Evolutionary conservation across 2,113 vertebrate genomes (phyloP).

Genomic region (Crotalus horridus): DNA sequence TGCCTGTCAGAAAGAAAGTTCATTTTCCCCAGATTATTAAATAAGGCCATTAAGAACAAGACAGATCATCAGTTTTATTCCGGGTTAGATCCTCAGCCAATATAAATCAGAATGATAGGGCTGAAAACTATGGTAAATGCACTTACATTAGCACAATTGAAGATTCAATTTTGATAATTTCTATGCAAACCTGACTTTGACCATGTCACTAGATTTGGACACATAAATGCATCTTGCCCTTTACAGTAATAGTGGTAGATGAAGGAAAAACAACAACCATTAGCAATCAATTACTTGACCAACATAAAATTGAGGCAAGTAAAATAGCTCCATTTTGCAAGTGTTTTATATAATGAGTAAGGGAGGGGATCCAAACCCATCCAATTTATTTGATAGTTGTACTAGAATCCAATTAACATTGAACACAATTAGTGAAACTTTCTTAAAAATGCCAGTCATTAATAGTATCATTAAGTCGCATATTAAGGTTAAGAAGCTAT

Average conservation of each 20-base stretch:
- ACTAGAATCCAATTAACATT: conserved; percentile 25
- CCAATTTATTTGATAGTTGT: conserved; percentile 1
- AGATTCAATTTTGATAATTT: conserved; percentile 5
- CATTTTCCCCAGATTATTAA: conserved; percentile 37
- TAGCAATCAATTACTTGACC: conserved; percentile 8
- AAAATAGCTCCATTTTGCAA: conserved; percentile 13
- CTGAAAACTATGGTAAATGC: not conserved
- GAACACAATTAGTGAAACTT: conserved; percentile 6
- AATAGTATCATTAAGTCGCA: rapidly evolving
- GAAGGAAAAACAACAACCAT: conserved; percentile 17
- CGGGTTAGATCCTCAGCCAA: not conserved
- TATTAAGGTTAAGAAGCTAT: not conserved
- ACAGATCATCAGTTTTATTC: conserved; percentile 21
- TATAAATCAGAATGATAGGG: not conserved
- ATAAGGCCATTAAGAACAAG: conserved; percentile 21
- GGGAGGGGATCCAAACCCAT: not conserved
- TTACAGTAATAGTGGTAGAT: not conserved
- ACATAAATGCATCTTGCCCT: not conserved
- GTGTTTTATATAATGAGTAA: not conserved
- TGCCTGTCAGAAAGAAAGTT: conserved; percentile 46
- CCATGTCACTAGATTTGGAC: not conserved
- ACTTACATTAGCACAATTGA: conserved; percentile 21
- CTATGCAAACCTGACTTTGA: conserved; percentile 16
- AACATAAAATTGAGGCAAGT: conserved; percentile 3
- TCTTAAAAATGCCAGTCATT: not conserved